phyloP scores from a whole-genome alignment of 2,888 invertebrate species.

The Nudaria mundana region DNA sequence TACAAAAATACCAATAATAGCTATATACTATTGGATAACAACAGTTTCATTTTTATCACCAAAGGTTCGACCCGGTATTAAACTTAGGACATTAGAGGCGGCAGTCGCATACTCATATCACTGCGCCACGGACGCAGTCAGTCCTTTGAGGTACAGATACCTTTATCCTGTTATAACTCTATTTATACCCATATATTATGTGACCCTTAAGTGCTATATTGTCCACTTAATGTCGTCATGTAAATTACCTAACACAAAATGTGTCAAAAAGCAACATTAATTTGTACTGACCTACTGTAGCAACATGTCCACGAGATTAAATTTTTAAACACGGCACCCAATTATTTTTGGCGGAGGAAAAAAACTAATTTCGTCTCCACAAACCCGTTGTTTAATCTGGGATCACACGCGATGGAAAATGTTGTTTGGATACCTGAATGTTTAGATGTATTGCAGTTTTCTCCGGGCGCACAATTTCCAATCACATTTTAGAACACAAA shows the following conservation, averaged over 20 bases:
- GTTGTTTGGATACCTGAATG: slow-evolving; percentile 38
- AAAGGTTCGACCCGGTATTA: too few species aligned
- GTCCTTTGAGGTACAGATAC: too few species aligned
- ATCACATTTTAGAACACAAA: slow-evolving; percentile 26
- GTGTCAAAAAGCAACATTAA: slow-evolving; percentile 54
- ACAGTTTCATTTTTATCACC: too few species aligned
- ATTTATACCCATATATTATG: too few species aligned
- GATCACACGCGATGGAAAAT: slow-evolving; percentile 40
- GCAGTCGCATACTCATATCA: too few species aligned
- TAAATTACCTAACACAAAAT: slow-evolving; percentile 56
- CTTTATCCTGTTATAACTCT: background rate
- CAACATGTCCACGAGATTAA: slow-evolving; percentile 67
- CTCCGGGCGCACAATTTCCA: slow-evolving; percentile 13
- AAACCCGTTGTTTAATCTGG: slow-evolving; percentile 52
- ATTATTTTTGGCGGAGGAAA: slow-evolving; percentile 65
- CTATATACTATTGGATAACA: too few species aligned
- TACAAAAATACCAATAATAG: too few species aligned
- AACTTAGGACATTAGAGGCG: too few species aligned
- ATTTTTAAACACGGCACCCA: slow-evolving; percentile 65
- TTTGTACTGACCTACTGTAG: slow-evolving; percentile 52
- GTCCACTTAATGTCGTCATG: slow-evolving; percentile 33
- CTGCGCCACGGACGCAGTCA: too few species aligned
- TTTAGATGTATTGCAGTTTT: slow-evolving; percentile 13
- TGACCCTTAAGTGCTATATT: slow-evolving; percentile 27
- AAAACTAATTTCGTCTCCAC: slow-evolving; percentile 48